Conservation (phyloP, 2,888 invertebrate genomes). For the Spilarctia lutea region DNA sequence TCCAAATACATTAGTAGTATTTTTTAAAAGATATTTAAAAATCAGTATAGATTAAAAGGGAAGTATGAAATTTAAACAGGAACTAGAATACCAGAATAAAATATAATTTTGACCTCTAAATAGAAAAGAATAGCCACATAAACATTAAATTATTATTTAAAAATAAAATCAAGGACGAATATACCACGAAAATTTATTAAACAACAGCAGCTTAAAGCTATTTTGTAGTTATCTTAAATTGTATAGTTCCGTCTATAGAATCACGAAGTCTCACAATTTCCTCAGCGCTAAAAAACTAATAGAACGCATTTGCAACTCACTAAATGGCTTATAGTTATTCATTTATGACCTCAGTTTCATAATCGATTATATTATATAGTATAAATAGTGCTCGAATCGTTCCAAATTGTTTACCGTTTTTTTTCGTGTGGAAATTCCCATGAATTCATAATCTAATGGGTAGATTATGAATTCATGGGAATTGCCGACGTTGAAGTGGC, state of each 20-base stretch:
- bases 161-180: not conserved
- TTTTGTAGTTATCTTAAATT: not conserved
- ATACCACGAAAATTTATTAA: not conserved
- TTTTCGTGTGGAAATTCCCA: not conserved
- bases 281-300: not conserved
- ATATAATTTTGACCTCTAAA: not conserved
- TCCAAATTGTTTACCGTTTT: not conserved
- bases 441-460: not conserved
- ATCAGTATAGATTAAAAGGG: not conserved
- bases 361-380: not conserved
- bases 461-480: too few relatives aligned
- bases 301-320: not conserved
- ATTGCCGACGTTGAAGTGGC: not conserved
- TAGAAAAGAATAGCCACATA: not conserved
- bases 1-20: too few relatives aligned
- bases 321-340: not conserved
- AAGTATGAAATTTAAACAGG: not conserved
- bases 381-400: too few relatives aligned
- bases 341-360: not conserved
- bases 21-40: too few relatives aligned
- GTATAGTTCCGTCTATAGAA: not conserved
- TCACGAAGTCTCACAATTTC: not conserved
- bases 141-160: not conserved
- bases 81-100: not conserved
- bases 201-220: not conserved